Evolutionary conservation across 2,888 invertebrate genomes (phyloP).

Genomic region (Julus scanicus): DNA sequence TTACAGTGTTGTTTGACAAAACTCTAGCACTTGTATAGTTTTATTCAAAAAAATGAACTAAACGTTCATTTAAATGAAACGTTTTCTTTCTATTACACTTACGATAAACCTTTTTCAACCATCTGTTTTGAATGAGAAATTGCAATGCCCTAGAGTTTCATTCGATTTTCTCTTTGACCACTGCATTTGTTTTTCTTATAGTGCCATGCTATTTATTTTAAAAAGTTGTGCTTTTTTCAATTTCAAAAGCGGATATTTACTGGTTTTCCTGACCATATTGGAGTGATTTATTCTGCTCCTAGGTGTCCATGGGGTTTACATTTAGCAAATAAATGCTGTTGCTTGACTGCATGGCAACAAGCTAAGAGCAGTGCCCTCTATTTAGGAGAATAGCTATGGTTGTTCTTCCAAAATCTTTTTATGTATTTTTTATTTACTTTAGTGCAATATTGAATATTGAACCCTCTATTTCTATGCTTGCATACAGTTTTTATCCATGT

Average conservation of each 20-base stretch:
- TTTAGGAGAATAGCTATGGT: not conserved
- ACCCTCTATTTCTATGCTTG: not conserved
- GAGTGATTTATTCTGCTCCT: not conserved
- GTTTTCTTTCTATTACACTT: no score
- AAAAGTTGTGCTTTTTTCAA: not conserved
- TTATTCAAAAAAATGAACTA: no score
- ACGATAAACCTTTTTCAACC: no score
- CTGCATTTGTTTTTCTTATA: not conserved
- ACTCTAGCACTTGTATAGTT: no score
- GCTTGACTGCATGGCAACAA: not conserved
- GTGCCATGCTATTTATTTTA: not conserved
- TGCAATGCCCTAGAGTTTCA: no score
- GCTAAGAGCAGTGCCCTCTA: not conserved
- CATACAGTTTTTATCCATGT: constrained; percentile 18
- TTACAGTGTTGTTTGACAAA: no score
- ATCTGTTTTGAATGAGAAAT: not conserved
- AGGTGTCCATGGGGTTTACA: not conserved
- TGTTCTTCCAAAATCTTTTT: not conserved
- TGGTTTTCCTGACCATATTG: not conserved
- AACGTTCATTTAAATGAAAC: no score
- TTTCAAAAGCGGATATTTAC: not conserved
- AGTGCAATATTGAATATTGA: constrained; percentile 36
- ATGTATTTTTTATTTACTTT: not conserved
- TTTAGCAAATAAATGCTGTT: not conserved
- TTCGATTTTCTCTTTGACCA: no score